Evolutionary conservation across 2,113 vertebrate genomes (phyloP).

Genomic region (Triplophysa rosa): DNA sequence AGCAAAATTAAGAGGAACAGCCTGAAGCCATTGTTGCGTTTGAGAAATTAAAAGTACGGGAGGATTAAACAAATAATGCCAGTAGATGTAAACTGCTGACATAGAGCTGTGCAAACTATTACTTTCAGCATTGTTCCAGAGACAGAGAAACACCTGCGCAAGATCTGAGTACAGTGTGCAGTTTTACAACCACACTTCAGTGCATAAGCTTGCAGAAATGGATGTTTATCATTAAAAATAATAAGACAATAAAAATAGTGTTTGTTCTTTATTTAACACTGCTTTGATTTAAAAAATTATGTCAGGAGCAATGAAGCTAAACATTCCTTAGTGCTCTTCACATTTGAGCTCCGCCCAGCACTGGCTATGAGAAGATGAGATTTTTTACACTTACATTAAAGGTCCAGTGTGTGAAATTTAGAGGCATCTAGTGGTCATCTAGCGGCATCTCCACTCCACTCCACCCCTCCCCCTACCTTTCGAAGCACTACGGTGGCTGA

Average conservation of each 20-base stretch:
- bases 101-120: slow-evolving; percentile 57
- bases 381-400: too few relatives aligned
- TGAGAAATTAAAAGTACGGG: slow-evolving; percentile 68
- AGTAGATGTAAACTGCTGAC: slow-evolving; percentile 69
- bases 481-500: too few relatives aligned
- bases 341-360: too few relatives aligned
- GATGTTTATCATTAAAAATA: too few relatives aligned
- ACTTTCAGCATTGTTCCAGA: slow-evolving; percentile 47
- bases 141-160: slow-evolving; percentile 14
- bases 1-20: slow-evolving; percentile 74
- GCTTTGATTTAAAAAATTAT: too few relatives aligned
- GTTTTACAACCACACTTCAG: not conserved
- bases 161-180: slow-evolving; percentile 15
- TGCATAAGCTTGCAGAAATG: not conserved
- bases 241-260: not conserved
- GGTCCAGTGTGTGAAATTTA: too few relatives aligned
- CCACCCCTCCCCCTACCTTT: too few relatives aligned
- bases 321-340: too few relatives aligned
- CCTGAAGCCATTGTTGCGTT: slow-evolving; percentile 63
- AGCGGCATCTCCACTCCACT: too few relatives aligned
- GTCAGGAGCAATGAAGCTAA: too few relatives aligned
- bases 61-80: slow-evolving; percentile 71
- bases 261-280: not conserved
- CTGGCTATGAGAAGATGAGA: too few relatives aligned
- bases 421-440: too few relatives aligned